Evolutionary conservation across 2,113 vertebrate genomes (phyloP).

Genomic region (Brachirus orientalis): DNA sequence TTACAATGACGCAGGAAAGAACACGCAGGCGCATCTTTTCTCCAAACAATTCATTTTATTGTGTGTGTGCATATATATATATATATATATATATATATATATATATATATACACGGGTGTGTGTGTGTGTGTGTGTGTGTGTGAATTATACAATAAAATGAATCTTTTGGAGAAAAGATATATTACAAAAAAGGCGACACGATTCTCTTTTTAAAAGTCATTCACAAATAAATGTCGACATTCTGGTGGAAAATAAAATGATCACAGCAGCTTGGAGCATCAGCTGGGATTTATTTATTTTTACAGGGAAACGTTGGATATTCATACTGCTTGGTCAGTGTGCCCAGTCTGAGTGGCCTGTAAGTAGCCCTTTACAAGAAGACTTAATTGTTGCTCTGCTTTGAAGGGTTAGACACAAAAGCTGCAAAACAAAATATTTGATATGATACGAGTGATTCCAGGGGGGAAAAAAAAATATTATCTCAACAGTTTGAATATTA

Average conservation of each 20-base stretch:
- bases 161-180: too few species aligned
- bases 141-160: too few species aligned
- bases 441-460: constrained; percentile 23
- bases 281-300: constrained; percentile 64
- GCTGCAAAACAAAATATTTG: constrained; percentile 14
- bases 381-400: constrained; percentile 30
- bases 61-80: neutral
- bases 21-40: constrained; percentile 58
- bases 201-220: constrained; percentile 39
- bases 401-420: constrained; percentile 18
- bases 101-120: too few species aligned
- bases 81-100: too few species aligned
- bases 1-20: constrained; percentile 80
- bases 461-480: neutral
- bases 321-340: constrained; percentile 32
- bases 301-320: constrained; percentile 39
- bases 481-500: constrained; percentile 14
- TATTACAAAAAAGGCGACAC: constrained; percentile 32
- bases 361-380: constrained; percentile 30
- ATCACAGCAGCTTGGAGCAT: constrained; percentile 41
- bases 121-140: too few species aligned
- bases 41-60: constrained; percentile 65
- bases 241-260: constrained; percentile 47
- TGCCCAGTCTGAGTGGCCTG: constrained; percentile 20
- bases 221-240: constrained; percentile 45